Evolutionary conservation across 2,888 invertebrate genomes (phyloP).

Genomic region (Hoplodrina ambigua): DNA sequence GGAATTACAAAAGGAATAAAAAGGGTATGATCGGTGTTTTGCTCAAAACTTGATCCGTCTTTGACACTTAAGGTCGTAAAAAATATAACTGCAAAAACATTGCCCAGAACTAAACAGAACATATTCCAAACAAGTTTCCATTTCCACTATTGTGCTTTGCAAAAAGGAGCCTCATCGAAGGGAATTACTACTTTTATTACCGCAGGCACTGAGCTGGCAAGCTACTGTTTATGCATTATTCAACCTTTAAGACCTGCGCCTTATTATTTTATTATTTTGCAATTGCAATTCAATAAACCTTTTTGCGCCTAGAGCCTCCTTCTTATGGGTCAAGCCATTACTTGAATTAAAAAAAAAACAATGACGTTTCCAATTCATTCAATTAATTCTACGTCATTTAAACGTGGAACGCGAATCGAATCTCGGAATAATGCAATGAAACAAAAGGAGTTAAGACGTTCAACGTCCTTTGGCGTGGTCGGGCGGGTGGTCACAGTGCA

Average conservation of each 20-base stretch:
- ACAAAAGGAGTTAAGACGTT: constrained; percentile 54
- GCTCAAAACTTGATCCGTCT: constrained; percentile 31
- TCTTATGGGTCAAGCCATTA: too few species aligned
- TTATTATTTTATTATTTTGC: constrained; percentile 36
- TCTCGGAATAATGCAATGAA: constrained; percentile 39
- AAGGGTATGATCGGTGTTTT: constrained; percentile 10
- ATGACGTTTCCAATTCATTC: constrained; percentile 44
- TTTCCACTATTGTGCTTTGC: constrained; percentile 22
- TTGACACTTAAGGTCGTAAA: constrained; percentile 10
- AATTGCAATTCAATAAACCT: constrained; percentile 43
- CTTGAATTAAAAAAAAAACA: background rate
- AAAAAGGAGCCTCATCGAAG: constrained; percentile 29
- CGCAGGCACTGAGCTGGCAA: constrained; percentile 28
- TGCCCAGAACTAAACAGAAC: background rate
- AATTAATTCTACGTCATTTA: constrained; percentile 39
- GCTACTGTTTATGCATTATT: constrained; percentile 58
- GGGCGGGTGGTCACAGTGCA: constrained; percentile 70
- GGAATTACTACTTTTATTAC: constrained; percentile 27
- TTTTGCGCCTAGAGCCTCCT: constrained; percentile 4
- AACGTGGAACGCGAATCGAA: constrained; percentile 52
- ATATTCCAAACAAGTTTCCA: constrained; percentile 29
- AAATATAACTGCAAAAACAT: constrained; percentile 20
- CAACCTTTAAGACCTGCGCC: constrained; percentile 36
- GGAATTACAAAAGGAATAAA: constrained; percentile 9
- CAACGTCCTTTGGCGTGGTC: constrained; percentile 59